Evolutionary conservation across 2,113 vertebrate species (phyloP).

Genomic region (Oreochromis niloticus): DNA sequence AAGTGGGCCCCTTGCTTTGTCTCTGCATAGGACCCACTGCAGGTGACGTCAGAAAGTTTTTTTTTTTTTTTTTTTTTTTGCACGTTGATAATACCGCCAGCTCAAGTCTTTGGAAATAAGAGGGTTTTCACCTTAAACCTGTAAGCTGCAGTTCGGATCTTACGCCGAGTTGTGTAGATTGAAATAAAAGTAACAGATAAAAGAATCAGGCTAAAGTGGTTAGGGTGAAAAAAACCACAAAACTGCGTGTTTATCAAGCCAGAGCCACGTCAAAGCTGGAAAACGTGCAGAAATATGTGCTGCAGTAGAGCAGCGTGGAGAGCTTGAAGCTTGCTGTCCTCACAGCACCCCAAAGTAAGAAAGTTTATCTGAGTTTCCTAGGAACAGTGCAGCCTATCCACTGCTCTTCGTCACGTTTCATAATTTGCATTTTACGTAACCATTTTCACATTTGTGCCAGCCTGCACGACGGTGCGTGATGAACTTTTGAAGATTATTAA

Average conservation of each 20-base stretch:
- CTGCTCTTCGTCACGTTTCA: conserved; percentile 11
- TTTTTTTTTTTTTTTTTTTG: not conserved
- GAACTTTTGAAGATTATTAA: conserved; percentile 17
- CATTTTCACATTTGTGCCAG: not conserved
- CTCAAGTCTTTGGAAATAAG: not conserved
- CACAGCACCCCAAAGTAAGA: conserved; percentile 44
- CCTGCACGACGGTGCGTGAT: not conserved
- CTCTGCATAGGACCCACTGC: conserved; percentile 20
- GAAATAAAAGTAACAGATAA: conserved; percentile 37
- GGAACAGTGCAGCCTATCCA: not conserved
- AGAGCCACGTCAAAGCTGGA: not conserved
- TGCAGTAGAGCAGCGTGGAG: not conserved
- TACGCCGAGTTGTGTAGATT: not conserved
- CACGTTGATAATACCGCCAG: not conserved
- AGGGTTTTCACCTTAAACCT: not conserved
- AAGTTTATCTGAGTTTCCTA: conserved; percentile 39
- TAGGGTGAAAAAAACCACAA: not conserved
- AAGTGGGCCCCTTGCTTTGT: conserved; percentile 50
- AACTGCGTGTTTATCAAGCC: not conserved
- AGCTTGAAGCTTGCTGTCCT: conserved; percentile 26
- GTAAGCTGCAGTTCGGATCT: not conserved
- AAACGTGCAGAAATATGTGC: not conserved
- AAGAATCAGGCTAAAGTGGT: conserved; percentile 2
- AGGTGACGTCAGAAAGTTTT: conserved; percentile 44
- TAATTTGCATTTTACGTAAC: conserved; percentile 44